phyloP scores from a whole-genome alignment of 1,140 invertebrate species.

The Hormaphis cornu region DNA sequence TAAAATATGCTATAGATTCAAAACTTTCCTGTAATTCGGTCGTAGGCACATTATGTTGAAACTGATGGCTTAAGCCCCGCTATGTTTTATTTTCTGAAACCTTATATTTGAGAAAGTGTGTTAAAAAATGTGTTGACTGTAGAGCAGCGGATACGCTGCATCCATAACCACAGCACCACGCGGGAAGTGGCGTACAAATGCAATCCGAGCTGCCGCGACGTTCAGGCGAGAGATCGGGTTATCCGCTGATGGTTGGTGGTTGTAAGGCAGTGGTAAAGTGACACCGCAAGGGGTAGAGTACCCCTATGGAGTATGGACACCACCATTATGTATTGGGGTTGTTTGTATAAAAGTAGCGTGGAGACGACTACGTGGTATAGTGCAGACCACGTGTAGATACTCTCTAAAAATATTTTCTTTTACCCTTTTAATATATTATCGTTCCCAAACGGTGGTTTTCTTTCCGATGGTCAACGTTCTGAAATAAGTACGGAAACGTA shows the following conservation, averaged over 20 bases:
- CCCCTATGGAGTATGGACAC: too few species aligned
- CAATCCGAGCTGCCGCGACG: conserved; percentile 2
- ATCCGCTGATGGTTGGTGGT: background rate
- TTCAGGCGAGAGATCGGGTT: conserved; percentile 1
- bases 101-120: background rate
- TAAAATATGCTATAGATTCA: too few species aligned
- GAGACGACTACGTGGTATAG: background rate
- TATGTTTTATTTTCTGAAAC: background rate
- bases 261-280: conserved; percentile 21
- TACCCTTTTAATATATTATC: background rate
- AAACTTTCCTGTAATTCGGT: too few species aligned
- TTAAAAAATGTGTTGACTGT: background rate
- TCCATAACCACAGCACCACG: conserved; percentile 9
- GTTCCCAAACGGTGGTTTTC: background rate
- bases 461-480: background rate
- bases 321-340: conserved; percentile 25
- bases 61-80: too few species aligned
- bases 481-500: background rate
- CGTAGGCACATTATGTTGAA: too few species aligned
- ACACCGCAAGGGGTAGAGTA: conserved; percentile 27
- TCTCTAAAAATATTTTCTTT: conserved; percentile 30
- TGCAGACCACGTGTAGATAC: conserved; percentile 18
- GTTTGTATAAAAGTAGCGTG: conserved; percentile 13
- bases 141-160: background rate
- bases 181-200: background rate